These are phyloP conservation scores for Luscinia megarhynchos DNA, from an alignment of 2,797 vertebrate genomes.

Conservation along the genomic window DNA sequence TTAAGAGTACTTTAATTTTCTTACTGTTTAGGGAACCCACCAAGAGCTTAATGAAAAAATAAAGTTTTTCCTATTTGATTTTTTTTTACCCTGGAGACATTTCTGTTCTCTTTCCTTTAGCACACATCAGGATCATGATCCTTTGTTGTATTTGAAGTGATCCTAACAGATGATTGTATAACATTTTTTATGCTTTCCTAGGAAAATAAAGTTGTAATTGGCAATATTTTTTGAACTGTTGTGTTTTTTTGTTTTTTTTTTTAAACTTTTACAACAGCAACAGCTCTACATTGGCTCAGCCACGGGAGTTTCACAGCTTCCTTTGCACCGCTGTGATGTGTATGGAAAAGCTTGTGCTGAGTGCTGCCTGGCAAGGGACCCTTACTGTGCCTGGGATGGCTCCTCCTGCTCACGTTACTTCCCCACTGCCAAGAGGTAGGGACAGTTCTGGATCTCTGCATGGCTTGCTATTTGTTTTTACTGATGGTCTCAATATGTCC, in stretches of 20 bases:
- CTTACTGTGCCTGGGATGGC: constrained; percentile 99
- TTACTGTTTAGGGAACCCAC: neutral
- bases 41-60: neutral
- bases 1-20: neutral
- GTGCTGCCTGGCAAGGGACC: constrained; percentile 96
- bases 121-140: neutral
- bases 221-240: neutral
- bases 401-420: constrained; percentile 96
- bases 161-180: neutral
- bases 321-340: constrained; percentile 93
- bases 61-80: neutral
- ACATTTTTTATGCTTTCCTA: neutral
- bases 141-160: neutral
- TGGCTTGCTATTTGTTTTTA: neutral
- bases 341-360: constrained; percentile 98
- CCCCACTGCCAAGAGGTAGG: constrained; percentile 95
- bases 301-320: constrained; percentile 92
- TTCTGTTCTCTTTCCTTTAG: neutral
- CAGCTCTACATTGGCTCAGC: constrained; percentile 93
- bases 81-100: neutral
- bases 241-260: neutral
- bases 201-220: neutral
- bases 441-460: neutral
- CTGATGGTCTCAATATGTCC: constrained; percentile 28
- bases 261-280: constrained; percentile 84